Evolutionary conservation across 2,888 invertebrate species (phyloP).

Genomic region (Apodemia zela): DNA sequence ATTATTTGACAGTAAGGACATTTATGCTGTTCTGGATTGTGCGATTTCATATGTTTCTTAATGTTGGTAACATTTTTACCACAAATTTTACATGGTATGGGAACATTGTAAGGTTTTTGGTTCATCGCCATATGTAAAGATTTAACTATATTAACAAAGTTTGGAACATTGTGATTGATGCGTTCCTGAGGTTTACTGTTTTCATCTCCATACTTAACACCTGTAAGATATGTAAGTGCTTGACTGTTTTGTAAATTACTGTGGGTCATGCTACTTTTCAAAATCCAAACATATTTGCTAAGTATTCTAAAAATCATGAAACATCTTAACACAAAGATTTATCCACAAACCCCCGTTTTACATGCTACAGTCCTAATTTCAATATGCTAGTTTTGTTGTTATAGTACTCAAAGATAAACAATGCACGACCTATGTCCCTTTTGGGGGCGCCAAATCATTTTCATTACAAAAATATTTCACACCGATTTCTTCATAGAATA

Average conservation of each 20-base stretch:
- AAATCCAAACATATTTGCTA: conserved; percentile 22
- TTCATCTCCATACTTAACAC: conserved; percentile 72
- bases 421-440: conserved; percentile 61
- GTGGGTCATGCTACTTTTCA: conserved; percentile 34
- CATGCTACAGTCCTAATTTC: conserved; percentile 43
- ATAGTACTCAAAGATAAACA: conserved; percentile 20
- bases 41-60: conserved; percentile 85
- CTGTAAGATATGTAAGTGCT: conserved; percentile 65
- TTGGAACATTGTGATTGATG: conserved; percentile 55
- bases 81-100: conserved; percentile 82
- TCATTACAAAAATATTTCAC: conserved; percentile 49
- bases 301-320: conserved; percentile 24
- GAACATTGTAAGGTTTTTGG: conserved; percentile 50
- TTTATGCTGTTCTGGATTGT: conserved; percentile 82
- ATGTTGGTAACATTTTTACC: conserved; percentile 84
- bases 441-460: conserved; percentile 74
- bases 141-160: conserved; percentile 63
- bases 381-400: conserved; percentile 7
- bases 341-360: conserved; percentile 34
- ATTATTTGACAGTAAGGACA: conserved; percentile 82
- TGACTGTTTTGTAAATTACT: conserved; percentile 42
- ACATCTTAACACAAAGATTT: conserved; percentile 32
- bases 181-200: conserved; percentile 65
- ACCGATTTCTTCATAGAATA: conserved; percentile 71
- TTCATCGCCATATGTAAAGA: conserved; percentile 55